These are phyloP conservation scores for Oncorhynchus tshawytscha DNA, from an alignment of 2,113 vertebrate genomes.

Conservation along the genomic window DNA sequence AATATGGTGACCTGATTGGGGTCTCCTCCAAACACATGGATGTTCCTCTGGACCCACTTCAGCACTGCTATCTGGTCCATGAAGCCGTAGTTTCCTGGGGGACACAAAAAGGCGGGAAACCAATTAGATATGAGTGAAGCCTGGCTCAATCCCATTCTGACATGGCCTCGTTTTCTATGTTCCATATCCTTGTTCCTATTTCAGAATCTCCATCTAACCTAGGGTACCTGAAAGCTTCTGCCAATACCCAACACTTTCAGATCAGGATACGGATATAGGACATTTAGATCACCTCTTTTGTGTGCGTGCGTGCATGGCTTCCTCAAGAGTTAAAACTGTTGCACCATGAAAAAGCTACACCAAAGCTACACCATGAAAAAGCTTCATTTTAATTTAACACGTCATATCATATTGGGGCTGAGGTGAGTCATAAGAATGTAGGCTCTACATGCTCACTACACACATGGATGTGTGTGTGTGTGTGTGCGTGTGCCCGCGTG, in stretches of 20 bases:
- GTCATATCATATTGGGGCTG: constrained; percentile 33
- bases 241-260: constrained; percentile 39
- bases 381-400: constrained; percentile 17
- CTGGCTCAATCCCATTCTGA: constrained; percentile 13
- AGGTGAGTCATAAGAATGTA: background rate
- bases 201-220: constrained; percentile 17
- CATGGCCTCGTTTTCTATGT: constrained; percentile 29
- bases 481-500: background rate
- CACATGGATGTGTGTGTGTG: background rate
- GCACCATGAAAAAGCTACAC: too few relatives aligned
- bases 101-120: background rate
- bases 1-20: constrained; percentile 74
- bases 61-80: constrained; percentile 80
- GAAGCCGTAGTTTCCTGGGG: constrained; percentile 78
- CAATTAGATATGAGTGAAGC: background rate
- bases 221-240: background rate
- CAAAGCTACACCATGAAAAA: constrained; percentile 26
- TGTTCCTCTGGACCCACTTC: constrained; percentile 77
- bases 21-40: constrained; percentile 77
- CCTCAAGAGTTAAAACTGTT: too few relatives aligned
- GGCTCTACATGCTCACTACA: constrained; percentile 7
- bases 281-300: background rate
- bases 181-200: constrained; percentile 26
- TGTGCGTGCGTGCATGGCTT: too few relatives aligned
- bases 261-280: constrained; percentile 39